Conservation (phyloP, 2,797 vertebrate species). For the Channa striata region DNA sequence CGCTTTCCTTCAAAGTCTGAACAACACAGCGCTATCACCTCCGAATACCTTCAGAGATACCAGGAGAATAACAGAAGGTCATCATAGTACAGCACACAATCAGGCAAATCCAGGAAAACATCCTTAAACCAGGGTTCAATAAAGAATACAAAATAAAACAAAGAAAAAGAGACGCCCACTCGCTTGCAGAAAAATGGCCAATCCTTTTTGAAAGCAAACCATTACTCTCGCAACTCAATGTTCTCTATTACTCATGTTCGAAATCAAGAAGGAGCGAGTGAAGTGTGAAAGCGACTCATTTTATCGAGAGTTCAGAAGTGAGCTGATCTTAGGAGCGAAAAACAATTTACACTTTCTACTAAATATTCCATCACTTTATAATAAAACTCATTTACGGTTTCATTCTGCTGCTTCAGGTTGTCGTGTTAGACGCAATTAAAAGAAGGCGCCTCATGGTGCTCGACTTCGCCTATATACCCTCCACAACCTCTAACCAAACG, state of each 20-base stretch:
- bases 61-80: conserved; percentile 43
- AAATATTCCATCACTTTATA: no score
- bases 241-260: neutral
- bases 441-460: neutral
- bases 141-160: neutral
- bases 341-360: no score
- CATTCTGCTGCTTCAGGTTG: no score
- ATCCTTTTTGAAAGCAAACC: neutral
- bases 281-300: neutral
- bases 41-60: conserved; percentile 34
- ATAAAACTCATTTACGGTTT: no score
- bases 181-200: neutral
- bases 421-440: no score
- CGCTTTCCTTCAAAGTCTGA: conserved; percentile 9
- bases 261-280: neutral
- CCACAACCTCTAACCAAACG: conserved; percentile 12
- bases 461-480: neutral
- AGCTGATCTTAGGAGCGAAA: neutral
- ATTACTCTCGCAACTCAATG: conserved; percentile 3
- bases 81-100: neutral
- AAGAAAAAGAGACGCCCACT: conserved; percentile 33
- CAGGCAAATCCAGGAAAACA: conserved; percentile 35
- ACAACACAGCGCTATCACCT: conserved; percentile 17
- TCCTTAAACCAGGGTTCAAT: conserved; percentile 23
- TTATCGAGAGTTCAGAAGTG: neutral